Conservation (phyloP, 1,140 invertebrate genomes). For the Phthorimaea operculella region DNA sequence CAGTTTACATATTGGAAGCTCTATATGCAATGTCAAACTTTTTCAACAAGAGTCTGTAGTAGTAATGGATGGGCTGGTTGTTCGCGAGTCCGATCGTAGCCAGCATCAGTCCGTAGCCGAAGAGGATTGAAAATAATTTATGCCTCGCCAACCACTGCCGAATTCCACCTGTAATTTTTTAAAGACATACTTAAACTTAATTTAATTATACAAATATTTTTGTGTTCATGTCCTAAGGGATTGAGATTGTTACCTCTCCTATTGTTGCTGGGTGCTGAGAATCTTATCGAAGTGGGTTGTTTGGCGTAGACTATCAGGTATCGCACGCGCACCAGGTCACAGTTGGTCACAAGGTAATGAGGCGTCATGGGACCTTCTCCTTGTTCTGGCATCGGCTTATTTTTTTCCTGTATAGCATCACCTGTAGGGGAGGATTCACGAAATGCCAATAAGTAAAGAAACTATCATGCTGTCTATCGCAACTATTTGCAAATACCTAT, state of each 20-base stretch:
- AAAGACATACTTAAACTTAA: too few species aligned
- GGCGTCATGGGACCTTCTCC: slow-evolving; percentile 14
- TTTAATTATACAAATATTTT: too few species aligned
- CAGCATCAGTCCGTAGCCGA: slow-evolving; percentile 61
- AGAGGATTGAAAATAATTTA: slow-evolving; percentile 58
- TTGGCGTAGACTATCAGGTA: slow-evolving; percentile 82
- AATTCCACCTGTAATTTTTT: slow-evolving; percentile 28
- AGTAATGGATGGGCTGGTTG: slow-evolving; percentile 60
- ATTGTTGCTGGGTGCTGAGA: slow-evolving; percentile 33
- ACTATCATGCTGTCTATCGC: too few species aligned
- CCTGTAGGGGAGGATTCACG: slow-evolving; percentile 17
- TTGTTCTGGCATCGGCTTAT: slow-evolving; percentile 27
- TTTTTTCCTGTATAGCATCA: slow-evolving; percentile 34
- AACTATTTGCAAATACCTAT: not conserved
- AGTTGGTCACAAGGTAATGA: slow-evolving; percentile 81
- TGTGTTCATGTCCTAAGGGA: too few species aligned
- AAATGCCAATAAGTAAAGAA: too few species aligned
- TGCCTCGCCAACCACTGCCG: slow-evolving; percentile 55
- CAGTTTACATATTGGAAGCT: slow-evolving; percentile 38
- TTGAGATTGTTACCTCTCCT: slow-evolving; percentile 34
- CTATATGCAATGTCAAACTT: slow-evolving; percentile 50
- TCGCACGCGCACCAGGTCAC: slow-evolving; percentile 78
- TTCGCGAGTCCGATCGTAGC: slow-evolving; percentile 62
- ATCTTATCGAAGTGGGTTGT: slow-evolving; percentile 48
- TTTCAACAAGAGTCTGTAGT: slow-evolving; percentile 58